phyloP scores from a whole-genome alignment of 2,113 vertebrate genomes.

The Chlorodrepanis virens region DNA sequence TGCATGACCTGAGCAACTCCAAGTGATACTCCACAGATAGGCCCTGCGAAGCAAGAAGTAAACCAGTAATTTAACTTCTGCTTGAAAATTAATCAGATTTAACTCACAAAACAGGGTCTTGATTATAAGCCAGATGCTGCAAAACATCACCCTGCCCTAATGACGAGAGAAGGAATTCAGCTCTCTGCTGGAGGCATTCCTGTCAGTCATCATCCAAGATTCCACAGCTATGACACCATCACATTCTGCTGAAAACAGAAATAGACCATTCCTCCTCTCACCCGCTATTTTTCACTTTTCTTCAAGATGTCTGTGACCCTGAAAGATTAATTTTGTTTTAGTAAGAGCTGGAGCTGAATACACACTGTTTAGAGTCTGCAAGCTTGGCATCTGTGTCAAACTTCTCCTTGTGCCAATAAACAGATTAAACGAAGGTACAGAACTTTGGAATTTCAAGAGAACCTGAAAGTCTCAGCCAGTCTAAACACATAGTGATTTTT shows the following conservation, averaged over 20 bases:
- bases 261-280: background rate
- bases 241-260: conserved; percentile 1
- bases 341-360: background rate
- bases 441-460: background rate
- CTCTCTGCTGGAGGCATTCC: background rate
- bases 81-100: background rate
- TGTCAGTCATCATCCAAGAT: background rate
- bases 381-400: background rate
- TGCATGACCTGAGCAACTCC: background rate
- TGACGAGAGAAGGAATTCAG: background rate
- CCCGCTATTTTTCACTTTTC: background rate
- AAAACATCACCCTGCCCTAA: conserved; percentile 1
- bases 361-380: background rate
- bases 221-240: conserved; percentile 20
- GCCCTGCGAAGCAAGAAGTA: background rate
- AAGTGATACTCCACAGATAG: background rate
- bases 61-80: background rate
- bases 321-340: background rate
- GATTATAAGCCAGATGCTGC: background rate
- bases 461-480: background rate
- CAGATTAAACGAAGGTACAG: background rate
- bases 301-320: background rate
- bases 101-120: background rate
- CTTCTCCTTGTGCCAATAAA: background rate
- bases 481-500: background rate